Percentiles rank a stretch among this genome's conserved stretches.
These are phyloP conservation scores for Procavia capensis DNA, from an alignment of 2,113 vertebrate species.

Conservation along the genomic window DNA sequence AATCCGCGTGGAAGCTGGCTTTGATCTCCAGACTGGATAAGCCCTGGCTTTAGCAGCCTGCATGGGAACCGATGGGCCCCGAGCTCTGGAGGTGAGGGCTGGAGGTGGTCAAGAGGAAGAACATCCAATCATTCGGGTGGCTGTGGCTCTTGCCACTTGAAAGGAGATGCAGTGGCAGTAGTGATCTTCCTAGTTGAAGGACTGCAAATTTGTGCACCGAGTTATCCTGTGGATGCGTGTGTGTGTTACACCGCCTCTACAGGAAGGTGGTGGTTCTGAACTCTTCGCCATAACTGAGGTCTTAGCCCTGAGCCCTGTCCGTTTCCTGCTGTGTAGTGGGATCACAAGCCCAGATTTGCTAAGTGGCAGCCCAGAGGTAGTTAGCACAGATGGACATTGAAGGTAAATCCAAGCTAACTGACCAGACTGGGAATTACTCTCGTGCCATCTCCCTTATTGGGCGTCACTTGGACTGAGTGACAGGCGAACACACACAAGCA, in stretches of 20 bases:
- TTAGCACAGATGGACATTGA: fast-evolving
- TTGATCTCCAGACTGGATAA: not conserved
- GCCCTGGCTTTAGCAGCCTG: fast-evolving
- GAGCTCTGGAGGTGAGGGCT: not conserved
- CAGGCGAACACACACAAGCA: fast-evolving
- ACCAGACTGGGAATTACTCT: fast-evolving
- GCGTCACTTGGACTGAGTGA: fast-evolving
- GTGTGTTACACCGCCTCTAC: fast-evolving
- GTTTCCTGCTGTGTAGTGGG: not conserved
- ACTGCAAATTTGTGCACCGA: not conserved
- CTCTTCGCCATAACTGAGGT: not conserved
- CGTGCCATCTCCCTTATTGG: fast-evolving
- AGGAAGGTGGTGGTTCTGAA: not conserved
- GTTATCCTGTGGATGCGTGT: fast-evolving
- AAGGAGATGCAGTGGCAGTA: not conserved
- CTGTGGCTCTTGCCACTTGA: fast-evolving
- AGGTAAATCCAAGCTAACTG: fast-evolving
- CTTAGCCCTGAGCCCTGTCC: not conserved
- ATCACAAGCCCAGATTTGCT: not conserved
- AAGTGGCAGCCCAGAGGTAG: not conserved
- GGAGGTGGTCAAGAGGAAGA: not conserved
- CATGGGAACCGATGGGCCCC: fast-evolving
- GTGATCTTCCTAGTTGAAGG: not conserved
- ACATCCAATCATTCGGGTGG: fast-evolving
- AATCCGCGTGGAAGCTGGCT: fast-evolving